These are phyloP conservation scores for Ptilorrhoa leucosticta DNA, from an alignment of 2,113 vertebrate species.

Conservation along the genomic window DNA sequence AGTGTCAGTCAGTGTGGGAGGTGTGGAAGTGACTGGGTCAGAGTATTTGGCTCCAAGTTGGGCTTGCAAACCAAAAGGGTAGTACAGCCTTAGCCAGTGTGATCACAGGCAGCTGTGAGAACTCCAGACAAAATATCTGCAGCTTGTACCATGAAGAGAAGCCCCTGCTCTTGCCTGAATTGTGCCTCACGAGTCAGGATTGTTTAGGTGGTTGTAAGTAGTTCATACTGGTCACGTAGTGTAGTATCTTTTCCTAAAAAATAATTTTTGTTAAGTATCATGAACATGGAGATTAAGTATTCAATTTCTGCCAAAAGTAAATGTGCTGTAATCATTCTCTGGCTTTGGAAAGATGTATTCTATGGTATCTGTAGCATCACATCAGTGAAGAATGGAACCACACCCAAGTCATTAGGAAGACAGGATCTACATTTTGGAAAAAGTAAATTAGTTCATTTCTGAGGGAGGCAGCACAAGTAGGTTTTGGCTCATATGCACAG, in stretches of 20 bases:
- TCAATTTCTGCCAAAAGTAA: not conserved
- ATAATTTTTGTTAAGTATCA: not conserved
- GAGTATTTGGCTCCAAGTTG: not conserved
- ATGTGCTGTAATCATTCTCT: not conserved
- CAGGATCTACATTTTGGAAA: not conserved
- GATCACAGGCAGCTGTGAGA: not conserved
- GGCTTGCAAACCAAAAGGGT: not conserved
- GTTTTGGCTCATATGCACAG: not conserved
- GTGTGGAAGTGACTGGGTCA: not conserved
- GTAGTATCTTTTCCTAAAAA: not conserved
- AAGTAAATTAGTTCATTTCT: not conserved
- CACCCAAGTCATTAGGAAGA: not conserved
- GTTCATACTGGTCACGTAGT: not conserved
- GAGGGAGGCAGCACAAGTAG: not conserved
- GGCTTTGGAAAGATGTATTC: not conserved
- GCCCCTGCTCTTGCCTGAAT: not conserved
- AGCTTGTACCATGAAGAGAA: not conserved
- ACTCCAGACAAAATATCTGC: not conserved
- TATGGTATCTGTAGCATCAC: not conserved
- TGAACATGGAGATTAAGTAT: not conserved
- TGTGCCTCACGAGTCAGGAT: not conserved
- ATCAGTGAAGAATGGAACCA: not conserved
- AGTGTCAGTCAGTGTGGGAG: not conserved
- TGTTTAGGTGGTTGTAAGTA: not conserved
- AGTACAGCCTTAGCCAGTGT: not conserved